Evolutionary conservation across 2,888 invertebrate genomes (phyloP).

Genomic region (Mythimna impura): DNA sequence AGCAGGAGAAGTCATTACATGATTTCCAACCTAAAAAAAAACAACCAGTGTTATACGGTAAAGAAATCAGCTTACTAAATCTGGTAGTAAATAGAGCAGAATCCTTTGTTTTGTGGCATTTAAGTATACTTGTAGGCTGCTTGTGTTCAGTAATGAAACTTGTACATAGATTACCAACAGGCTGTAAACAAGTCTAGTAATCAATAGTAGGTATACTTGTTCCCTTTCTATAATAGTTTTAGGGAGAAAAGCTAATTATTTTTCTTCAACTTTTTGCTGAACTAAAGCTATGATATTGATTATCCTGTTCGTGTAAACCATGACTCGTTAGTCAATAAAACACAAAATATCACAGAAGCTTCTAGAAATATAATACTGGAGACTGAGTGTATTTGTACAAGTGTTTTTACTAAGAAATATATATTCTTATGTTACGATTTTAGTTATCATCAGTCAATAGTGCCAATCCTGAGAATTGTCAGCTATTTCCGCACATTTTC

Average conservation of each 20-base stretch:
- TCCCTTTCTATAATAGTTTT: not conserved
- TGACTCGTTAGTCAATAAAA: slow-evolving; percentile 22
- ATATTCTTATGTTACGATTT: not conserved
- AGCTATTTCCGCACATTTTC: not conserved
- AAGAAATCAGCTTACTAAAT: too few relatives aligned
- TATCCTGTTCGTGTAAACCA: slow-evolving; percentile 11
- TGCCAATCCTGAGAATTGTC: not conserved
- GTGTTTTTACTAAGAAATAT: not conserved
- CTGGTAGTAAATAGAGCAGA: too few relatives aligned
- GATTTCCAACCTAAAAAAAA: too few relatives aligned
- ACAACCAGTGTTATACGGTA: too few relatives aligned
- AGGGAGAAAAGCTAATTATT: slow-evolving; percentile 1
- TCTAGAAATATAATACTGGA: slow-evolving; percentile 3
- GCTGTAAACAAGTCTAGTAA: not conserved
- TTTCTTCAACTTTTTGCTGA: slow-evolving; percentile 9
- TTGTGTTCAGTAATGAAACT: too few relatives aligned
- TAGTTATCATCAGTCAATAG: not conserved
- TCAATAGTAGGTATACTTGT: not conserved
- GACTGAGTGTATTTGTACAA: slow-evolving; percentile 8
- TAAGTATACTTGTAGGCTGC: too few relatives aligned
- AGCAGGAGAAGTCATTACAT: too few relatives aligned
- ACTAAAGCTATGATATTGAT: slow-evolving; percentile 29
- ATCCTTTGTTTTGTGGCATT: too few relatives aligned
- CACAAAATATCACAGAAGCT: not conserved
- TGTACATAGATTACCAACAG: not conserved